phyloP scores from a whole-genome alignment of 2,113 vertebrate genomes.

The Saguinus imperator region DNA sequence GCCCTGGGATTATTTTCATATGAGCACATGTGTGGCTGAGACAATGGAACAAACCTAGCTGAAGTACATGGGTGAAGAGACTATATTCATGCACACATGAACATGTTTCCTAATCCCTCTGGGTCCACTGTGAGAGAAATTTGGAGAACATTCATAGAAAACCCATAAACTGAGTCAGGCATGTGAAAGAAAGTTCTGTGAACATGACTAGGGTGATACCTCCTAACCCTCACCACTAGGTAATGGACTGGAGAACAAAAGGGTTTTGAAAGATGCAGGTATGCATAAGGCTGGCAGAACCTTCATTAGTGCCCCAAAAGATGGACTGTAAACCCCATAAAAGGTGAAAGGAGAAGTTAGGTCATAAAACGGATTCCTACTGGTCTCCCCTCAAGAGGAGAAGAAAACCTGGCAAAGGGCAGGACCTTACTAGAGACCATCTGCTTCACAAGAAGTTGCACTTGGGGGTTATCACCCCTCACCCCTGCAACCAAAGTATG shows the following conservation, averaged over 20 bases:
- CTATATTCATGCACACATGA: neutral
- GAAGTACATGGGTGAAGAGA: neutral
- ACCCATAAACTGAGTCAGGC: neutral
- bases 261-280: neutral
- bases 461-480: neutral
- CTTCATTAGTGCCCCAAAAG: neutral
- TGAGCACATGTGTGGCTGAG: neutral
- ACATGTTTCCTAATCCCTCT: neutral
- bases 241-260: neutral
- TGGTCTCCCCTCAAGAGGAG: neutral
- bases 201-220: neutral
- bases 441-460: neutral
- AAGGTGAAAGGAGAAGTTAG: neutral
- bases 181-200: neutral
- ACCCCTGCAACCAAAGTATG: neutral
- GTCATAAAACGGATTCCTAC: neutral
- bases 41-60: neutral
- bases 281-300: neutral
- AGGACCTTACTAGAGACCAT: neutral
- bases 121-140: neutral
- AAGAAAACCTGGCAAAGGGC: neutral
- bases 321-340: neutral
- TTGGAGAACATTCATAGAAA: neutral
- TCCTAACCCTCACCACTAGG: neutral
- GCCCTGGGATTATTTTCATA: neutral